phyloP scores from a whole-genome alignment of 2,797 vertebrate species.

The Euphonia xanthogaster region DNA sequence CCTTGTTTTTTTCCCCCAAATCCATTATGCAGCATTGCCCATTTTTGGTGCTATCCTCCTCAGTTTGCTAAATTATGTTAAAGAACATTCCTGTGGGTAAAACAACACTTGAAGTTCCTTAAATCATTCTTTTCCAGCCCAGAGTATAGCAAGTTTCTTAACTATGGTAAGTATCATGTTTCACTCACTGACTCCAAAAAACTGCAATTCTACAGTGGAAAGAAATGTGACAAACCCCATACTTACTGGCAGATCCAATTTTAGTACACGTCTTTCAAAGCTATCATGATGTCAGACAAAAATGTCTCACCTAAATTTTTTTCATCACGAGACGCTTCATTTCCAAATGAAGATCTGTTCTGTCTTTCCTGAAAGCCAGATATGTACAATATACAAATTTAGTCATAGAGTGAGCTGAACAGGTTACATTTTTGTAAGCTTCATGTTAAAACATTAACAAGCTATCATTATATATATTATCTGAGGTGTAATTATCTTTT shows the following conservation, averaged over 20 bases:
- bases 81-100: neutral
- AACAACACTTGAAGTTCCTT: neutral
- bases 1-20: rapidly evolving
- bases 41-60: neutral
- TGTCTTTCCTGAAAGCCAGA: neutral
- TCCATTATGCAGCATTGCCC: neutral
- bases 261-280: neutral
- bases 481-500: constrained; percentile 11
- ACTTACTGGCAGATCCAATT: neutral
- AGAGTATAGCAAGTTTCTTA: neutral
- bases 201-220: neutral
- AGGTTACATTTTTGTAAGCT: neutral
- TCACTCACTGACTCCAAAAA: neutral
- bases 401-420: neutral
- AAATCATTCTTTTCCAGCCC: neutral
- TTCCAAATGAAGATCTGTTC: neutral
- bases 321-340: neutral
- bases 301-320: neutral
- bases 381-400: neutral
- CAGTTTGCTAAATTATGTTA: neutral
- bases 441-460: neutral
- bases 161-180: neutral
- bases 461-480: neutral
- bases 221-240: neutral
- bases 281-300: neutral